Evolutionary conservation across 2,797 vertebrate species (phyloP).

Genomic region (Gouania willdenowi): DNA sequence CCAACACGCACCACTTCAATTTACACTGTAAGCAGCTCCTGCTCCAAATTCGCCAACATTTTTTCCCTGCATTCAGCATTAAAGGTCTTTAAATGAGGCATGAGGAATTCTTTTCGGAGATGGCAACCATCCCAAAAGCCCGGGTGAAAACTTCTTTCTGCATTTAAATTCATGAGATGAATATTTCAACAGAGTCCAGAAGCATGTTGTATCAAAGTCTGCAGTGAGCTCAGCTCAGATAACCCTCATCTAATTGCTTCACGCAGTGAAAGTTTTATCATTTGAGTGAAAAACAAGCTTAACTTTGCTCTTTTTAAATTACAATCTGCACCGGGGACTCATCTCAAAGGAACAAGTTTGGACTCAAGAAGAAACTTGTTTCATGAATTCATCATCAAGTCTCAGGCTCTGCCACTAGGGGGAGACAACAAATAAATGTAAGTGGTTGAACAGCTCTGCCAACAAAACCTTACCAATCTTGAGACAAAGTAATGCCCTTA

Average conservation of each 20-base stretch:
- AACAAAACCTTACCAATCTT: no score
- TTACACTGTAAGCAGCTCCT: slow-evolving; percentile 26
- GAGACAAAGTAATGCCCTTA: no score
- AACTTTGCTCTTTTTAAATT: slow-evolving; percentile 27
- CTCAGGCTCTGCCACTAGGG: slow-evolving; percentile 46
- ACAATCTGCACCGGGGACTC: slow-evolving; percentile 10
- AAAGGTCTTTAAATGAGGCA: slow-evolving; percentile 27
- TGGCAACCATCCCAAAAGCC: slow-evolving; percentile 27
- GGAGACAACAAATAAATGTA: slow-evolving; percentile 55
- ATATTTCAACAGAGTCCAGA: slow-evolving; percentile 31
- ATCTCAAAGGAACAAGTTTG: slow-evolving; percentile 30
- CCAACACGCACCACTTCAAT: slow-evolving; percentile 33
- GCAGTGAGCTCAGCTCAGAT: slow-evolving; percentile 23
- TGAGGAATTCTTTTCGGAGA: slow-evolving; percentile 12
- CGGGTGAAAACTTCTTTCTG: slow-evolving; percentile 26
- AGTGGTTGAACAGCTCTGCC: no score
- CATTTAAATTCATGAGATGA: slow-evolving; percentile 48
- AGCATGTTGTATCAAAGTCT: slow-evolving; percentile 29
- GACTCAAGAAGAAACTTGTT: slow-evolving; percentile 10
- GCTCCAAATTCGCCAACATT: slow-evolving; percentile 18
- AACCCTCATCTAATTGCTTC: slow-evolving; percentile 34
- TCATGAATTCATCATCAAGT: slow-evolving; percentile 28
- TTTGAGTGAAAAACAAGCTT: slow-evolving; percentile 16
- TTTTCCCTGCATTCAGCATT: slow-evolving; percentile 33
- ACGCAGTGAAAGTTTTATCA: slow-evolving; percentile 43